Evolutionary conservation across 2,113 vertebrate genomes (phyloP).

Genomic region (Ophthalmolycus amberensis): DNA sequence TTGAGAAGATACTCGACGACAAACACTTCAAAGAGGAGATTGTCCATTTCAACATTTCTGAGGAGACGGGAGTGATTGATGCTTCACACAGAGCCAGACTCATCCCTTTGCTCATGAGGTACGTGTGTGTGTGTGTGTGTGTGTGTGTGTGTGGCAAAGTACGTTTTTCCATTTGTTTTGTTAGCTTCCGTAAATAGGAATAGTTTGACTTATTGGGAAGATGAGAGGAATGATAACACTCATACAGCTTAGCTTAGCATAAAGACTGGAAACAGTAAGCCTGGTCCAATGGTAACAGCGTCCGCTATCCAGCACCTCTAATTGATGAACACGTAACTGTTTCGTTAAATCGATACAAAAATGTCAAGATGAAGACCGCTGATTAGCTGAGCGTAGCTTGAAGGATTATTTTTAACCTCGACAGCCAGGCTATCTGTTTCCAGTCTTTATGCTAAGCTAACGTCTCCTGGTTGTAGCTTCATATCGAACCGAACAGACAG

Average conservation of each 20-base stretch:
- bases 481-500: background rate
- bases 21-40: constrained; percentile 97
- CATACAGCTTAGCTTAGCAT: background rate
- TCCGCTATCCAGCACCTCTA: background rate
- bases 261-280: background rate
- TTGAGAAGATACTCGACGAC: constrained; percentile 93
- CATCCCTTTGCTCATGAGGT: constrained; percentile 97
- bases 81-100: constrained; percentile 87
- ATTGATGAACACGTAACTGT: too few species aligned
- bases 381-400: too few species aligned
- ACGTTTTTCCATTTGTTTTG: background rate
- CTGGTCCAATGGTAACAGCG: background rate
- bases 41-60: constrained; percentile 93
- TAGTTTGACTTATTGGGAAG: background rate
- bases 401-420: too few species aligned
- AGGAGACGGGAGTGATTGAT: constrained; percentile 89
- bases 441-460: too few species aligned
- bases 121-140: background rate
- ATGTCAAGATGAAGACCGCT: too few species aligned
- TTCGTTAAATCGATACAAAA: too few species aligned
- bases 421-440: too few species aligned
- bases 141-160: background rate
- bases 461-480: background rate
- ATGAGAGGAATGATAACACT: background rate
- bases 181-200: background rate